These are phyloP conservation scores for Heliconius nattereri DNA, from an alignment of 1,140 invertebrate genomes.

Conservation along the genomic window DNA sequence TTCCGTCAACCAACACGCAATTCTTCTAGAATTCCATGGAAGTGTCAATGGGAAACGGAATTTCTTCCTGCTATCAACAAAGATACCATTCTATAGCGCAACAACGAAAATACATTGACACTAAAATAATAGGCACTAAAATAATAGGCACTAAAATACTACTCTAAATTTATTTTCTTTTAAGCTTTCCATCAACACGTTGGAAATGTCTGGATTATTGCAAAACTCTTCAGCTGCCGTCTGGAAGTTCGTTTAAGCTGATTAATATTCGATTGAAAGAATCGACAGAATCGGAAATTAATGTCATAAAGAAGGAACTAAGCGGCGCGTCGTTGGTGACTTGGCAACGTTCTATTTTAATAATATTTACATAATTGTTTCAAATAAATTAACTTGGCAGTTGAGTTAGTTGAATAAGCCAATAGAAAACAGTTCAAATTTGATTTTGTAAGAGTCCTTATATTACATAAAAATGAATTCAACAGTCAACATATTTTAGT, in stretches of 20 bases:
- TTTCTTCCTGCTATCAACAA: too few species aligned
- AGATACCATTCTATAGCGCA: too few species aligned
- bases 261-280: background rate
- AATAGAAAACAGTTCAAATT: too few species aligned
- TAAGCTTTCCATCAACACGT: background rate
- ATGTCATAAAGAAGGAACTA: background rate
- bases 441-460: too few species aligned
- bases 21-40: background rate
- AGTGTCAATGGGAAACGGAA: background rate
- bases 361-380: conserved; percentile 3
- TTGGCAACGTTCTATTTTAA: background rate
- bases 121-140: too few species aligned
- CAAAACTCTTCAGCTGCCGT: background rate
- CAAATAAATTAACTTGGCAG: background rate
- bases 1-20: background rate
- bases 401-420: too few species aligned
- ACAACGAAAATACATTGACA: too few species aligned
- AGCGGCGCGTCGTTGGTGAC: background rate
- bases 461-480: background rate
- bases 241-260: background rate
- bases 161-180: background rate
- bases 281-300: background rate
- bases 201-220: background rate
- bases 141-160: too few species aligned
- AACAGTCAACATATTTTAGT: too few species aligned